Conservation (phyloP, 2,113 vertebrate genomes). For the Chunga burmeisteri region DNA sequence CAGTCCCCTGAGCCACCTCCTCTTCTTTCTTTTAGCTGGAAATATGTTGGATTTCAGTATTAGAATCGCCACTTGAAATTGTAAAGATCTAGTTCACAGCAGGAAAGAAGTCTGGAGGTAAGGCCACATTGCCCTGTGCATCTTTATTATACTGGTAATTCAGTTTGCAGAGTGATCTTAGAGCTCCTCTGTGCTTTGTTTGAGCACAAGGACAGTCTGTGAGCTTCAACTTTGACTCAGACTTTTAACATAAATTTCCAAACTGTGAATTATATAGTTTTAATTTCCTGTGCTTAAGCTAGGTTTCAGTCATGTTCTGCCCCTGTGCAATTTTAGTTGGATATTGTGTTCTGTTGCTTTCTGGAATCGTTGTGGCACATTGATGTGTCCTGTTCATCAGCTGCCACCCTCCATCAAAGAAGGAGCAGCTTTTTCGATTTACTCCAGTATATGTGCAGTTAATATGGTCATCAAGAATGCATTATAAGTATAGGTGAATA, state of each 20-base stretch:
- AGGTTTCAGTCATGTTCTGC: not conserved
- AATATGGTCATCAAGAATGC: not conserved
- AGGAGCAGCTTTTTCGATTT: not conserved
- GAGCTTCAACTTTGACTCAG: not conserved
- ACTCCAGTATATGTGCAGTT: not conserved
- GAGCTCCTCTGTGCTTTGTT: not conserved
- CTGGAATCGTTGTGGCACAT: not conserved
- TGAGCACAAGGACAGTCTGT: not conserved
- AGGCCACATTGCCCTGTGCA: not conserved
- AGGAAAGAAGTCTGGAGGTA: slow-evolving; percentile 1
- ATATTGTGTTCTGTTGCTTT: not conserved
- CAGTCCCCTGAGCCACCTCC: not conserved
- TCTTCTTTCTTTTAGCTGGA: slow-evolving; percentile 15
- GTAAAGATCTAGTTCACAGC: not conserved
- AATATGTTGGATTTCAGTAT: not conserved
- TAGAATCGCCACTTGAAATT: not conserved
- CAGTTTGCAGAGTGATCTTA: not conserved
- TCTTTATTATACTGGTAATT: not conserved
- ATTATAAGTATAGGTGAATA: not conserved
- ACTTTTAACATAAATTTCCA: not conserved
- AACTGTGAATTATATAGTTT: not conserved
- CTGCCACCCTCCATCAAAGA: not conserved
- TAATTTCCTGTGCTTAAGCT: not conserved
- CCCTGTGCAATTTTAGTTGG: not conserved
- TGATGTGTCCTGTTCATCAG: not conserved